Conservation (phyloP, 1,140 invertebrate species). For the Lamellibrachia luymesi region DNA sequence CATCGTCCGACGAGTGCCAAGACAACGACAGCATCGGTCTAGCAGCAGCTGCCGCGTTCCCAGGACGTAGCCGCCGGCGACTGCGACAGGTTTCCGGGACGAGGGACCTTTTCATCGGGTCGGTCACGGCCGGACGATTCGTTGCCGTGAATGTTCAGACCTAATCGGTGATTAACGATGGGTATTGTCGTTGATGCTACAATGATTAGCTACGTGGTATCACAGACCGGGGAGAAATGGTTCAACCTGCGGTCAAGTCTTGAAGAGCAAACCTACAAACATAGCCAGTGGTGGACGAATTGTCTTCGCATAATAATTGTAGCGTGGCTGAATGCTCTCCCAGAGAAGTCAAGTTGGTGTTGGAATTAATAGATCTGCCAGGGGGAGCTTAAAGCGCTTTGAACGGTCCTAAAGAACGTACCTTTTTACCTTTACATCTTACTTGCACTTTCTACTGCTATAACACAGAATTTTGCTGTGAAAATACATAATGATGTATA, state of each 20-base stretch:
- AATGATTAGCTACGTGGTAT: neutral
- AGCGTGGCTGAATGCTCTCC: too few species aligned
- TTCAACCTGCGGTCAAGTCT: neutral
- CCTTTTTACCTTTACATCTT: neutral
- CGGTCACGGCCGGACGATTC: neutral
- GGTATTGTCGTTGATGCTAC: neutral
- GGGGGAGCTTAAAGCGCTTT: too few species aligned
- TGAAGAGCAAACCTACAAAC: neutral
- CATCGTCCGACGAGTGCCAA: neutral
- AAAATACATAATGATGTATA: neutral
- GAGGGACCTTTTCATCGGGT: neutral
- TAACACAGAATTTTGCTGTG: neutral
- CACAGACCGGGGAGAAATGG: neutral
- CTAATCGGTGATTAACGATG: neutral
- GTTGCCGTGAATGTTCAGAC: neutral
- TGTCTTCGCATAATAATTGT: too few species aligned
- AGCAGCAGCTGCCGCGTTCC: neutral
- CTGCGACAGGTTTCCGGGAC: neutral
- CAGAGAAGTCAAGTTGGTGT: too few species aligned
- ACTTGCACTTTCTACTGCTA: neutral
- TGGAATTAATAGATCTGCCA: too few species aligned
- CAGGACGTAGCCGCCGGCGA: neutral
- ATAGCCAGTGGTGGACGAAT: too few species aligned
- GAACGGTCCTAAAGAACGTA: too few species aligned
- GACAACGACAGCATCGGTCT: neutral